Percentiles rank a stretch among this genome's conserved stretches.
These are phyloP conservation scores for Epinotia brunnichana DNA, from an alignment of 2,888 invertebrate genomes.

Conservation along the genomic window DNA sequence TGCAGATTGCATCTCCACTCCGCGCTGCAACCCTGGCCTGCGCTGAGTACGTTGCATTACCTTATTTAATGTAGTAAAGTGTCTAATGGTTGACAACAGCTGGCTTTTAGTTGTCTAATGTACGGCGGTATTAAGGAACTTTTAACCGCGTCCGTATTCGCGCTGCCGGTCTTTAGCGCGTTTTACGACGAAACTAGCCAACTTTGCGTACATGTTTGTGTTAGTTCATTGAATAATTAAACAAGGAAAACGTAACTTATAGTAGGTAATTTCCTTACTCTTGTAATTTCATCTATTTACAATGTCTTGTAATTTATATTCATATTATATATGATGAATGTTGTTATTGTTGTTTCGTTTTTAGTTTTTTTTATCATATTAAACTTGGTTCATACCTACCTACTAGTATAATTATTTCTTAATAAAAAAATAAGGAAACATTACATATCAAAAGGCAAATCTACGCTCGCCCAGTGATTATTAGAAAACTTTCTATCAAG, in stretches of 20 bases:
- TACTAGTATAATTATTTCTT: no score
- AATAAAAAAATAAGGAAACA: no score
- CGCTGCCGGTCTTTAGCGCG: conserved; percentile 24
- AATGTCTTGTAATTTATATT: no score
- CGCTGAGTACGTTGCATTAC: conserved; percentile 59
- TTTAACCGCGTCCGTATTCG: conserved; percentile 45
- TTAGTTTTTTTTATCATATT: no score
- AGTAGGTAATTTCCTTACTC: background rate
- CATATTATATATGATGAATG: no score
- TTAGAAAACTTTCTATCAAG: no score
- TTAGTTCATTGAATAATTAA: conserved; percentile 12
- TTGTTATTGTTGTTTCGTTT: no score
- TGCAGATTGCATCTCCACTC: conserved; percentile 76
- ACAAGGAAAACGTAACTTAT: background rate
- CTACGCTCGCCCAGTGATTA: no score
- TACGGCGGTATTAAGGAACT: conserved; percentile 51
- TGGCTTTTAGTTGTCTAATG: conserved; percentile 68
- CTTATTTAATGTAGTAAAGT: conserved; percentile 55
- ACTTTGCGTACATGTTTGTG: background rate
- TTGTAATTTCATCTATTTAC: no score
- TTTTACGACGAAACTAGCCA: conserved; percentile 33
- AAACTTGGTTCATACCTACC: no score
- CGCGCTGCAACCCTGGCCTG: conserved; percentile 46
- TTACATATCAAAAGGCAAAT: no score
- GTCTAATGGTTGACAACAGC: conserved; percentile 44